These are phyloP conservation scores for Tetragnatha montana DNA, from an alignment of 2,888 invertebrate genomes.

Conservation along the genomic window DNA sequence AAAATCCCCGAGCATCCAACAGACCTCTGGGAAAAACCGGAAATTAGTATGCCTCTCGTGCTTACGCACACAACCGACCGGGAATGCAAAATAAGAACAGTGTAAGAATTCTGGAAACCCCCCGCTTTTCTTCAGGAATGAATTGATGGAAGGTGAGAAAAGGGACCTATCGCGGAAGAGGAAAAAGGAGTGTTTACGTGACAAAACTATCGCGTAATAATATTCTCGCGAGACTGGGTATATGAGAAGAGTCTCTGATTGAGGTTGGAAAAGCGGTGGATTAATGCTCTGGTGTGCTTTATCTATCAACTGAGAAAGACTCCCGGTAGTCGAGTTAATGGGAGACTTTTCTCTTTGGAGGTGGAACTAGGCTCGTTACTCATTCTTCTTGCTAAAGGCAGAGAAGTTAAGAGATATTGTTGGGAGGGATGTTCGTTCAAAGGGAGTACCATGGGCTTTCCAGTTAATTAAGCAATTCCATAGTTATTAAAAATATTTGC, in stretches of 20 bases:
- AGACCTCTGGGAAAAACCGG: constrained; percentile 15
- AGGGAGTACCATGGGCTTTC: too few relatives aligned
- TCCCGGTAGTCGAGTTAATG: not conserved
- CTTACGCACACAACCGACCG: not conserved
- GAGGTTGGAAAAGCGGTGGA: not conserved
- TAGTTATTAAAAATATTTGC: too few relatives aligned
- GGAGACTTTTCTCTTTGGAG: not conserved
- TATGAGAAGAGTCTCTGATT: not conserved
- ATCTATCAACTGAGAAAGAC: not conserved
- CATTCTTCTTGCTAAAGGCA: too few relatives aligned
- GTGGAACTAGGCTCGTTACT: not conserved
- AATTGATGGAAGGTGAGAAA: not conserved
- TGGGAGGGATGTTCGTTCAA: too few relatives aligned
- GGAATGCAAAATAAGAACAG: constrained; percentile 14
- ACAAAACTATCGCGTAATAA: not conserved
- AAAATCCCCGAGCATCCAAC: constrained; percentile 17
- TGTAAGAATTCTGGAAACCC: not conserved
- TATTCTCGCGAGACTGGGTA: not conserved
- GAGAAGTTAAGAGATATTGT: too few relatives aligned
- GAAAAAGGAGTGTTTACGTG: not conserved
- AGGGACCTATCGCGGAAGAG: not conserved
- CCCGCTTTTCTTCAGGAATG: not conserved
- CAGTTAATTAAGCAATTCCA: too few relatives aligned
- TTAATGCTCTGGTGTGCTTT: not conserved
- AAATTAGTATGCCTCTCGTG: constrained; percentile 39